Evolutionary conservation across 2,888 invertebrate genomes (phyloP), one percentile per base, ranked within the genome.

Genomic region (Troides oblongomaculatus): DNA sequence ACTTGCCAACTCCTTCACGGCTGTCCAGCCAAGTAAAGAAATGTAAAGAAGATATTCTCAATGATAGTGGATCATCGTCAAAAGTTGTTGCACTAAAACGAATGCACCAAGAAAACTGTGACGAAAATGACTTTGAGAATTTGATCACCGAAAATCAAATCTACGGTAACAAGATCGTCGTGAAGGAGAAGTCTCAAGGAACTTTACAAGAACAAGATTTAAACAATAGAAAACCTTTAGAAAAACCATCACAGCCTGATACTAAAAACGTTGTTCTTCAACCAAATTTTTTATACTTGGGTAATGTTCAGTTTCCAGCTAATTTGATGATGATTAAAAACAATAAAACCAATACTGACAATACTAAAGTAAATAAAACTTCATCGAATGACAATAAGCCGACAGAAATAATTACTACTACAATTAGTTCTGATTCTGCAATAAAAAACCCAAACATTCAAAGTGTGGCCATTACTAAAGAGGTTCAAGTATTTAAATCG

Each of bases 141-240:
- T 84, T 93, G 75, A 93, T 93, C 61, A 93, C 93, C 39, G 93
- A 93, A 80, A 93, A 93, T 82, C 93, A 93, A 84, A 93, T 93
- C 72, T 93, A 93, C 77, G 93, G 93, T 74, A 92, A 93, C 75
- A 93, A 93, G 84, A 93, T 93, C 84, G 92, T 93, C 84, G 92
- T 93, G 84, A 93, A 93, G 88, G 92, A 93, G 87, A 93, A 93
- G 77, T 86, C 87, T 68, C 90, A 89, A 79, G 85, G 87, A 43
- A 88, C 84, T 17, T 81, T 79, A 68, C 90, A 91, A 77, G 90
- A 92, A 72, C 88, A 89, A 78, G 88, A 90, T 69, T 76, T 88
- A 60, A 88, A 87, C 73, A 82, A 80, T 60, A 88, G 84, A 72
- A 77, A 74, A 21, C 80, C 81, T 71, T 67, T 71, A 25, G 88